Percentiles rank a stretch among this genome's conserved stretches.
phyloP scores from a whole-genome alignment of 35 echinoderm and acorn worm species.

The Apostichopus californicus region DNA sequence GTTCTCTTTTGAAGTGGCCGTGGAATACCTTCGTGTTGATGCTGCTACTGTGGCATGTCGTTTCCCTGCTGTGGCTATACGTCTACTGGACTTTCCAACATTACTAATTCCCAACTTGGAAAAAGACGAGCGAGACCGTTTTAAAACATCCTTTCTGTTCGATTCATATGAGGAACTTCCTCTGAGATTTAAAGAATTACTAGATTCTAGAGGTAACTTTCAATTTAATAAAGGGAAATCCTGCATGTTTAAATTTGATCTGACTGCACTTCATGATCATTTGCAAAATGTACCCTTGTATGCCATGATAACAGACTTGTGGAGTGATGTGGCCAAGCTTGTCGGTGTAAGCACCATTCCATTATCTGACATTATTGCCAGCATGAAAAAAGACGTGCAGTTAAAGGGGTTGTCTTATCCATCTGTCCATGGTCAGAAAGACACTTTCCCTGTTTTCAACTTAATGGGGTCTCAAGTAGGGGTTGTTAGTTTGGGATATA shows the following conservation, averaged over 20 bases:
- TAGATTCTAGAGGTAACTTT: constrained; percentile 42
- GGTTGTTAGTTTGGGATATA: constrained; percentile 24
- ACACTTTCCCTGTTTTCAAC: constrained; percentile 44
- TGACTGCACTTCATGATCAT: not conserved
- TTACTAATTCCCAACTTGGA: constrained; percentile 35
- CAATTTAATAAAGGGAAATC: constrained; percentile 44
- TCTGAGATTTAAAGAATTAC: constrained; percentile 26
- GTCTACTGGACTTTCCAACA: constrained; percentile 38
- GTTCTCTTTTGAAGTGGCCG: constrained; percentile 45
- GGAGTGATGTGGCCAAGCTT: constrained; percentile 17
- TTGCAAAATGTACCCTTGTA: constrained; percentile 46
- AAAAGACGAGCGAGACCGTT: not conserved
- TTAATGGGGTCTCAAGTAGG: constrained; percentile 41
- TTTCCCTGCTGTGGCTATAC: constrained; percentile 33
- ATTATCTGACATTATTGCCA: not conserved
- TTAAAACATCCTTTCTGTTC: constrained; percentile 6
- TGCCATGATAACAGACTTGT: constrained; percentile 43
- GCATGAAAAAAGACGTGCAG: constrained; percentile 17
- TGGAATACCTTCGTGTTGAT: constrained; percentile 36
- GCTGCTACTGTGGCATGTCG: constrained; percentile 29
- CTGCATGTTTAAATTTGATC: constrained; percentile 50
- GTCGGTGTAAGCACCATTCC: constrained; percentile 36
- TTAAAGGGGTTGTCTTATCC: constrained; percentile 32
- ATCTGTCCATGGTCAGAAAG: constrained; percentile 11
- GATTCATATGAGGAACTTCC: constrained; percentile 11